Evolutionary conservation across 1,140 invertebrate species (phyloP), one percentile per base, ranked within the genome.

Genomic region (Spodoptera frugiperda): DNA sequence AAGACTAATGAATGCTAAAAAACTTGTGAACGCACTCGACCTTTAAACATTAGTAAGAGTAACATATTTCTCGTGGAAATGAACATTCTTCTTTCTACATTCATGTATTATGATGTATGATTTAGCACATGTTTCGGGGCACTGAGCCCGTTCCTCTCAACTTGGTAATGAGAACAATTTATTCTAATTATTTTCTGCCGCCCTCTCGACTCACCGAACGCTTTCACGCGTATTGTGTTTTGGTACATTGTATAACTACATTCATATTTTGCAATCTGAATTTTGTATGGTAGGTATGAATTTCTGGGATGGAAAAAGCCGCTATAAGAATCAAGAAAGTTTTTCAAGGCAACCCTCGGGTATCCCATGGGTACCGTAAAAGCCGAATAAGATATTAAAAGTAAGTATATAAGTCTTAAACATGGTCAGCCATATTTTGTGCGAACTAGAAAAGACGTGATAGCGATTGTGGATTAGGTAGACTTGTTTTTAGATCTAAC

Each of bases 131-230:
- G 61, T 61, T 80, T 72, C 65, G 21, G 74, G 65, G 44, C 61
- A 57, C 65, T 72, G 48, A 74, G 70, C 78, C 67, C 53, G 77
- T 73, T 55, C 57, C 30, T 73, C 30, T 46, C 44, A 83, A 81
- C 71, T 83, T 81, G 33, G 74, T 83, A 83, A 83, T 83, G 71
- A 78, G 81, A 74, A 78, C 59, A 80, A 83, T 83, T 83, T 78
- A 81, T 83, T 83, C 75, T 83, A 81, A 83, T 81, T 83, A 83
- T 83, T 79, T 72, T 65, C 51, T 77, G 57, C 57, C 53, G 71
- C 76, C 67, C 44, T 75, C 68, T 46, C 33, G 17, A 51, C 72
- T 53, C 75, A 75, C 63, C 54, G 76, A 76, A 76, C 46, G 76
- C 67, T 81, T 81, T 78, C 53, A 78, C 75, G 73, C 76, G 61